phyloP scores from a whole-genome alignment of 2,113 vertebrate species.

The Macaca nemestrina region DNA sequence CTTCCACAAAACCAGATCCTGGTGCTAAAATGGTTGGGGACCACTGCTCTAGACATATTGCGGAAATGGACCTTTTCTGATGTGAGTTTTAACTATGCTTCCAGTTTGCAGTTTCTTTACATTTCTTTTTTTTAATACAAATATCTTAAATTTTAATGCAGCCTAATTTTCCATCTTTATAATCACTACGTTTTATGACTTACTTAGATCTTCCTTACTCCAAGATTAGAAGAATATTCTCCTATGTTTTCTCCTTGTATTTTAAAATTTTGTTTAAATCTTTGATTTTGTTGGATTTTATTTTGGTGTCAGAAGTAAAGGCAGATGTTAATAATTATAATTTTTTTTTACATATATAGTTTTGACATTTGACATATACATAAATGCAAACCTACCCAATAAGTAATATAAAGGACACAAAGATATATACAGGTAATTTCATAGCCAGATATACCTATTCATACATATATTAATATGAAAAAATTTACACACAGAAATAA shows the following conservation, averaged over 20 bases:
- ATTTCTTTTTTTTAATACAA: not conserved
- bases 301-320: constrained; percentile 7
- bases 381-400: not conserved
- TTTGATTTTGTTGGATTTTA: not conserved
- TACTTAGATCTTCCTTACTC: not conserved
- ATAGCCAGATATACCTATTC: not conserved
- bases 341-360: not conserved
- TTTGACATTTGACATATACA: constrained; percentile 3
- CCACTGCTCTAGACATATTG: not conserved
- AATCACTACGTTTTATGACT: not conserved
- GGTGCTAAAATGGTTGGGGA: no score
- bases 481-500: constrained; percentile 26
- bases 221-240: constrained; percentile 3
- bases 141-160: not conserved
- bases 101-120: not conserved
- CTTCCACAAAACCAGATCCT: no score
- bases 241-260: not conserved
- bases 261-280: constrained; percentile 35
- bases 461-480: not conserved
- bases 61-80: not conserved
- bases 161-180: not conserved
- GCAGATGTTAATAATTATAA: not conserved
- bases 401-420: constrained; percentile 9
- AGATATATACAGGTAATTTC: not conserved
- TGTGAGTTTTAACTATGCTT: constrained; percentile 24